Conservation (phyloP, 2,888 invertebrate genomes). For the Carpatolechia fugitivella region DNA sequence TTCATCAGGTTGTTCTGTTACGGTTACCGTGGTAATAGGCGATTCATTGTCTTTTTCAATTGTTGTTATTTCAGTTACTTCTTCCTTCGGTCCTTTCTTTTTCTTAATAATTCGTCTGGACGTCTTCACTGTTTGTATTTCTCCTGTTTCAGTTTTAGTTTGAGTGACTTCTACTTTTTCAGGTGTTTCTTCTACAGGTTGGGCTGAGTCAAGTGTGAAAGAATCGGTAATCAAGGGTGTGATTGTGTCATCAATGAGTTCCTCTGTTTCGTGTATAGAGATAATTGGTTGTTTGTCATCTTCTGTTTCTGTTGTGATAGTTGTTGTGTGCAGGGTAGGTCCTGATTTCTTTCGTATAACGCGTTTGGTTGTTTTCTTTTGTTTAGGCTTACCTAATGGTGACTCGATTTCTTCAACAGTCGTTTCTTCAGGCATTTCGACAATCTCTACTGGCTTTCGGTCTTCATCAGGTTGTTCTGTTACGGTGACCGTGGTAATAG, state of each 20-base stretch:
- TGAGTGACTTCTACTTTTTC: constrained; percentile 33
- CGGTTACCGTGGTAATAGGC: constrained; percentile 25
- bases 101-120: constrained; percentile 44
- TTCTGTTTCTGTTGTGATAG: constrained; percentile 20
- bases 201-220: constrained; percentile 15
- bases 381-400: constrained; percentile 24
- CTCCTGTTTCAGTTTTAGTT: constrained; percentile 21
- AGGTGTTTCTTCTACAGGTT: constrained; percentile 40
- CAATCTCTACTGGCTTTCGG: background rate
- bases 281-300: constrained; percentile 33
- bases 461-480: background rate
- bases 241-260: constrained; percentile 46
- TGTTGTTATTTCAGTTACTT: constrained; percentile 49
- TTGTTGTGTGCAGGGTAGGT: constrained; percentile 52
- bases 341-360: constrained; percentile 56
- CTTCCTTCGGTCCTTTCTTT: constrained; percentile 44
- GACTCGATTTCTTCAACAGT: constrained; percentile 23
- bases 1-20: constrained; percentile 27
- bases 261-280: constrained; percentile 51
- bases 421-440: constrained; percentile 29
- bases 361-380: constrained; percentile 28
- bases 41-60: constrained; percentile 39
- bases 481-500: constrained; percentile 28
- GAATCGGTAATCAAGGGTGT: constrained; percentile 24
- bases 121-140: constrained; percentile 26